These are phyloP conservation scores for Dendrolimus punctatus DNA, from an alignment of 1,140 invertebrate genomes.

Conservation along the genomic window DNA sequence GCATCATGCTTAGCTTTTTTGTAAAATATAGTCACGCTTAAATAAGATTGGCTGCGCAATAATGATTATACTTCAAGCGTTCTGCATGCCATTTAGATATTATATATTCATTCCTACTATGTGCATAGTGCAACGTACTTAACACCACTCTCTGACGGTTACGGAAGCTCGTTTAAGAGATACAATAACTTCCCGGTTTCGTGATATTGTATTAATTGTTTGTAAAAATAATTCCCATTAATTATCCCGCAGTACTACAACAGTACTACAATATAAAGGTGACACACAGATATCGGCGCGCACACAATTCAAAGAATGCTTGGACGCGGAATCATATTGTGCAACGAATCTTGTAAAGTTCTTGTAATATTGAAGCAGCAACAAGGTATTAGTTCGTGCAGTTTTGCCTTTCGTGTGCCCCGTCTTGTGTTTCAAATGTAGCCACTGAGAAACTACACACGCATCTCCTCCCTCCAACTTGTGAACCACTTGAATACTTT, in stretches of 20 bases:
- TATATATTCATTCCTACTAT: constrained; percentile 70
- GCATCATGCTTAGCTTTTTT: constrained; percentile 72
- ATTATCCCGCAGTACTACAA: constrained; percentile 1
- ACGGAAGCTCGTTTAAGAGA: constrained; percentile 42
- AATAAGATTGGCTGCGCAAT: constrained; percentile 72
- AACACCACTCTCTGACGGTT: constrained; percentile 62
- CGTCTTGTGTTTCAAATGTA: constrained; percentile 43
- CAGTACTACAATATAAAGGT: constrained; percentile 65
- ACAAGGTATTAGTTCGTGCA: constrained; percentile 58
- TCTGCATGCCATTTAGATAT: constrained; percentile 75
- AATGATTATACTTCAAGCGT: constrained; percentile 75
- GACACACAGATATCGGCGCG: constrained; percentile 58
- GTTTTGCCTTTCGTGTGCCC: constrained; percentile 62
- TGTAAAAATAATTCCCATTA: constrained; percentile 12
- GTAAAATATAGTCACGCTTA: constrained; percentile 72
- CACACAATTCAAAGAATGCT: constrained; percentile 63
- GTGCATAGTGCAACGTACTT: constrained; percentile 65
- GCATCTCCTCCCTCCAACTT: constrained; percentile 28
- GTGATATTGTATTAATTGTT: constrained; percentile 24
- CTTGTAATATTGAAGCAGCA: constrained; percentile 71
- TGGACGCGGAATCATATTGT: constrained; percentile 71
- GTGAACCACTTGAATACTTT: not conserved
- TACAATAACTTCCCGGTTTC: constrained; percentile 22
- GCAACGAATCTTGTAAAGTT: constrained; percentile 71
- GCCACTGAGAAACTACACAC: constrained; percentile 60